phyloP scores from a whole-genome alignment of 2,888 invertebrate species.

The Lasioglossum calceatum region DNA sequence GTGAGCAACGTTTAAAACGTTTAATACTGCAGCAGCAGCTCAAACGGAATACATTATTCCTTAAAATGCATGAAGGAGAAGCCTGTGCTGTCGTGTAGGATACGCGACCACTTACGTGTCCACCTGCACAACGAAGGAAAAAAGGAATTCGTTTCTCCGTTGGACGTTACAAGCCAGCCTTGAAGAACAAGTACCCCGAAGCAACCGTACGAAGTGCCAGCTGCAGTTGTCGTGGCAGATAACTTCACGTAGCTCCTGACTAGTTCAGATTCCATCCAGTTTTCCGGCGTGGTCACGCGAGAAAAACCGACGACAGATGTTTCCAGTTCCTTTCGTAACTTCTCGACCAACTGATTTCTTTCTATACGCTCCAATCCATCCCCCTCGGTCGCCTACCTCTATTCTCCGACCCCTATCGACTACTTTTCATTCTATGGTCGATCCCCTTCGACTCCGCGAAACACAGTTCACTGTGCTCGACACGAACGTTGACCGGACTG shows the following conservation, averaged over 20 bases:
- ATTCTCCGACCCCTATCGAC: neutral
- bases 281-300: constrained; percentile 11
- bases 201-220: constrained; percentile 15
- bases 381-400: neutral
- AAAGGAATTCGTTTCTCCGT: constrained; percentile 3
- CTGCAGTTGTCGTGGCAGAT: constrained; percentile 53
- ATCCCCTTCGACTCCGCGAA: constrained; percentile 4
- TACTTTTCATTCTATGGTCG: constrained; percentile 21
- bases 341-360: constrained; percentile 42
- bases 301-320: constrained; percentile 33
- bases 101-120: neutral
- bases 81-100: neutral
- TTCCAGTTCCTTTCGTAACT: constrained; percentile 40
- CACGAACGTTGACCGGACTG: constrained; percentile 18
- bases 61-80: neutral
- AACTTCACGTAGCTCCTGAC: constrained; percentile 41
- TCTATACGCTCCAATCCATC: constrained; percentile 18
- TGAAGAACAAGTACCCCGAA: neutral
- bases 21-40: neutral
- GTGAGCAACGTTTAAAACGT: neutral
- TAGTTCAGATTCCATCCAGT: constrained; percentile 33
- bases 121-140: neutral
- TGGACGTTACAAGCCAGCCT: neutral
- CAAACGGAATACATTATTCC: neutral
- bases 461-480: constrained; percentile 12